Evolutionary conservation across 2,113 vertebrate species (phyloP).

Genomic region (Otus sunia): DNA sequence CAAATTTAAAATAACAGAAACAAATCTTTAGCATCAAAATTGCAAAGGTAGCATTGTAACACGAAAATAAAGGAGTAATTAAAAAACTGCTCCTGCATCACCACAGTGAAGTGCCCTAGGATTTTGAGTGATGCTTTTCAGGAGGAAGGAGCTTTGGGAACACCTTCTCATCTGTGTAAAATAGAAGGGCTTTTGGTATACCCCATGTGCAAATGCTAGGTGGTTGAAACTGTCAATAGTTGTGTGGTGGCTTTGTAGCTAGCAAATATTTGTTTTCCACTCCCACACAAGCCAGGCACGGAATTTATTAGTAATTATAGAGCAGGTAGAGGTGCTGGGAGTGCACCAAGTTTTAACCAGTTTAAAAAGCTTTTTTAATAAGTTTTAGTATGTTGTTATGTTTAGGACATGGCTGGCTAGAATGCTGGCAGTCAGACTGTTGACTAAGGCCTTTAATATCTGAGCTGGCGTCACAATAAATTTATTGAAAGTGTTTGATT

Average conservation of each 20-base stretch:
- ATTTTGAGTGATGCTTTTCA: neutral
- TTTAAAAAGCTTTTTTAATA: neutral
- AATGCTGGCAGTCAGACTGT: neutral
- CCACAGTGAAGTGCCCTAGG: neutral
- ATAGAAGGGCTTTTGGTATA: neutral
- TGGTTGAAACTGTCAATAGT: neutral
- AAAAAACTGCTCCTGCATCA: neutral
- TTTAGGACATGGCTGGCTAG: neutral
- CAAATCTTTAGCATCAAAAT: neutral
- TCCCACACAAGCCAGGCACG: neutral
- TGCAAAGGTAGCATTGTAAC: neutral
- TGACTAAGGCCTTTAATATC: neutral
- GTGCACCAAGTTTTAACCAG: neutral
- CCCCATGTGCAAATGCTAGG: neutral
- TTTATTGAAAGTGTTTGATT: neutral
- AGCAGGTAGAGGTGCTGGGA: neutral
- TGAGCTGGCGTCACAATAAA: neutral
- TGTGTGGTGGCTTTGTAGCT: neutral
- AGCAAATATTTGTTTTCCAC: conserved; percentile 48
- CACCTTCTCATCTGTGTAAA: neutral
- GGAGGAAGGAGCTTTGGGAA: neutral
- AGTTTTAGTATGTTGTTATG: neutral
- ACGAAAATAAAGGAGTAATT: neutral
- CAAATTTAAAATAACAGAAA: neutral
- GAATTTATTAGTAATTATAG: conserved; percentile 14